Evolutionary conservation across 2,888 invertebrate species (phyloP), one percentile per base, ranked within the genome.

Genomic region (Strigamia maritima): DNA sequence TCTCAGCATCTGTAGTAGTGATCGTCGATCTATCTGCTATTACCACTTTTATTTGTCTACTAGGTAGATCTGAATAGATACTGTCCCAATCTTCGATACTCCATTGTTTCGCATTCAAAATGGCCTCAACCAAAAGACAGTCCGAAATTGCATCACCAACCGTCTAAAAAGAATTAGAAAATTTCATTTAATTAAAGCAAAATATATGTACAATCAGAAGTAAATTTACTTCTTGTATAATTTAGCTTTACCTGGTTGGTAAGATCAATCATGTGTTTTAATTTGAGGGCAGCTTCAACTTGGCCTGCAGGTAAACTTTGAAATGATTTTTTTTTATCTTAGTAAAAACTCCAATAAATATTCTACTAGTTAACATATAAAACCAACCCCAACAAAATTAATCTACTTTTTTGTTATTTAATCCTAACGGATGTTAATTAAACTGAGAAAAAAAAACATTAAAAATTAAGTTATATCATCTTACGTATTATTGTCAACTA

Each of bases 111-210:
- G 91, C 90, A 83, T 92, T 91, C 28, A 99, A 89, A 77, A 98
- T 92, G 0, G 93, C 91, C 87, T 99, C 99, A 0, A 98, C 97
- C 6, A 97, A 86, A 80, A 99, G 88, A 90, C 99, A 89, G 85
- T 98, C 98, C 0, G 98, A 96, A 79, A 99, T 91, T 2, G 98
- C 98, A 88, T 99, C 99, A 0, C 99, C 99, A 0, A 98, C 95
- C 0, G 94, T 92, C 82, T 84, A 24, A 26, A 35, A 8, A 19
- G 8, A 7, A 16, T 44, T 14, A 54, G 19, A 22, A 54, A 2
- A 54, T n/a, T 54, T 60, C 12, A 60, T 60, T 19, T 2, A 60
- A 19, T 4, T 22, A 19, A 60, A 24, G 12, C 24, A 60, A 1
- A 54, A 1, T 60, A 19, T 3, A 19, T 22, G 0, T 26, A 10